Conservation (phyloP, 2,888 invertebrate species). For the Noctua comes region DNA sequence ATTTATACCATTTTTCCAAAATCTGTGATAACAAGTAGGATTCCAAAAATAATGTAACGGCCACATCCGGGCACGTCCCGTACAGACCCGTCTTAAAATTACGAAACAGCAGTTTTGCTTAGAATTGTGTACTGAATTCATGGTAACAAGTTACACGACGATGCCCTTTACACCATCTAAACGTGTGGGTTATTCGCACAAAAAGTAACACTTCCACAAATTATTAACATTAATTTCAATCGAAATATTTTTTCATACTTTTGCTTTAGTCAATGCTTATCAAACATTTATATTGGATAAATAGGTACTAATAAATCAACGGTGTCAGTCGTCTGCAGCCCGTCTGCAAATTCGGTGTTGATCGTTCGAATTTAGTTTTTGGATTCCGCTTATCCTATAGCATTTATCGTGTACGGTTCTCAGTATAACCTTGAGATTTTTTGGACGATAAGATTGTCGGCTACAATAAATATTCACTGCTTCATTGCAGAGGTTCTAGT, state of each 20-base stretch:
- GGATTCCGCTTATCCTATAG: neutral
- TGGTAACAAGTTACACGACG: neutral
- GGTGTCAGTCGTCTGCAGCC: neutral
- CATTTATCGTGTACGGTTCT: neutral
- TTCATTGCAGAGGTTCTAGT: neutral
- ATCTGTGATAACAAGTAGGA: neutral
- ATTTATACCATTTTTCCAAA: neutral
- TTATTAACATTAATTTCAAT: neutral
- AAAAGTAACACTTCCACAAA: neutral
- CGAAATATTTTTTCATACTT: neutral
- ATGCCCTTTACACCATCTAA: neutral
- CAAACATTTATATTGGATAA: neutral
- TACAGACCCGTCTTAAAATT: no score
- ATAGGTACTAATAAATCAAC: neutral
- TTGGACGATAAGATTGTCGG: constrained; percentile 1
- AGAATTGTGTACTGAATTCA: neutral
- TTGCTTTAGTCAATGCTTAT: neutral
- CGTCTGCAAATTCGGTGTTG: neutral
- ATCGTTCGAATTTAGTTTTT: neutral
- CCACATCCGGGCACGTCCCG: no score
- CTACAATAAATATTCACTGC: neutral
- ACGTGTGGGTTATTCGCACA: neutral
- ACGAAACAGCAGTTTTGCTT: neutral
- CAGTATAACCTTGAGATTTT: neutral
- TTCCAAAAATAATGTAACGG: no score